Conservation (phyloP, 2,797 vertebrate genomes). For the Tinamus major region DNA sequence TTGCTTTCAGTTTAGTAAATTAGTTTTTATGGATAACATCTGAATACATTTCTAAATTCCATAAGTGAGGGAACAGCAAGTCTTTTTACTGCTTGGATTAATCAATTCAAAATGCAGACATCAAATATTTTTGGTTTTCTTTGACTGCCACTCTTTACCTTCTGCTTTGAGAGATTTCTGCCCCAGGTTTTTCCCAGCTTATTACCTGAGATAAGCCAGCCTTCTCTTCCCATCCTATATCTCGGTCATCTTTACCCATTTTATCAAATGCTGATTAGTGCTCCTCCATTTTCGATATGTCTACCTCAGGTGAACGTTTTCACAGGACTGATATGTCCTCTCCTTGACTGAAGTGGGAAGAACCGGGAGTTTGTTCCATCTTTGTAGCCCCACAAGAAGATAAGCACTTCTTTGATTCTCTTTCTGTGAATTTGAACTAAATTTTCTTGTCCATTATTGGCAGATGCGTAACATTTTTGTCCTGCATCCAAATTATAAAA, state of each 20-base stretch:
- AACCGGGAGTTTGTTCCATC: not conserved
- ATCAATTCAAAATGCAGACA: not conserved
- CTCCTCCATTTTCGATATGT: not conserved
- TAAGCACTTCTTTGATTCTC: not conserved
- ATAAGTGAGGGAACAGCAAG: not conserved
- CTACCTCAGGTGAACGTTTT: not conserved
- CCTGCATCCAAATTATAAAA: not conserved
- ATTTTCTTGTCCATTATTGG: not conserved
- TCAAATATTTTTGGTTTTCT: not conserved
- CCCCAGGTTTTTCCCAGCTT: not conserved
- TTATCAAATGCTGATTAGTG: not conserved
- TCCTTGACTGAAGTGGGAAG: not conserved
- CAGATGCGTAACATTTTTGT: not conserved
- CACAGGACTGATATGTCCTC: not conserved
- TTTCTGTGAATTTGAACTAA: not conserved
- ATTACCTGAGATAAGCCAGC: not conserved
- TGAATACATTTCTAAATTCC: not conserved
- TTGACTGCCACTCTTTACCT: not conserved
- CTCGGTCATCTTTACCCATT: not conserved
- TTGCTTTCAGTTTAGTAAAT: not conserved
- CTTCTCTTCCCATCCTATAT: not conserved
- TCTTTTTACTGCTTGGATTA: not conserved
- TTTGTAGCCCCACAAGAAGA: not conserved
- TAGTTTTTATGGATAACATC: not conserved
- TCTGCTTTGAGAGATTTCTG: not conserved